These are phyloP conservation scores for Alviniconcha strummeri DNA, from an alignment of 2,888 invertebrate genomes.

Conservation along the genomic window DNA sequence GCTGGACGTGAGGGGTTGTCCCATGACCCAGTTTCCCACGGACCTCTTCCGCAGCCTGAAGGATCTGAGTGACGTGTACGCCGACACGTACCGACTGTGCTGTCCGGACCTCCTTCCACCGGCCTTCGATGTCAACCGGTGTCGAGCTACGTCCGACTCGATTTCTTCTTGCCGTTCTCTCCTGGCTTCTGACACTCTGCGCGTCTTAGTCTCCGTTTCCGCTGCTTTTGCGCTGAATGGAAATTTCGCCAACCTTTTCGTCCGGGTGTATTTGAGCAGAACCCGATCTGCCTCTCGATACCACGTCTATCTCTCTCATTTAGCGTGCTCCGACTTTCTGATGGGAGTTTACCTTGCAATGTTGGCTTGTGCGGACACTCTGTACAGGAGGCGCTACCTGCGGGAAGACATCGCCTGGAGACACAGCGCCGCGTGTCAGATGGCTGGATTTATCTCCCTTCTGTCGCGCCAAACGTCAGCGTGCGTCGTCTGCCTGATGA, in stretches of 20 bases:
- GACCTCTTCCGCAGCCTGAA: neutral
- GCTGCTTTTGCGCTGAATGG: neutral
- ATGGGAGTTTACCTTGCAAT: neutral
- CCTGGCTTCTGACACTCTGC: neutral
- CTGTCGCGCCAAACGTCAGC: neutral
- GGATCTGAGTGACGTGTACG: neutral
- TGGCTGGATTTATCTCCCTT: constrained; percentile 1
- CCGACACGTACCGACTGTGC: constrained; percentile 1
- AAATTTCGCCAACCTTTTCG: neutral
- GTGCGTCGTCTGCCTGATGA: neutral
- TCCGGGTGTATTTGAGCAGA: neutral
- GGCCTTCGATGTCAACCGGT: neutral
- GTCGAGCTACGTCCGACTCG: neutral
- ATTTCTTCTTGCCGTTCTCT: neutral
- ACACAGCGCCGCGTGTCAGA: constrained; percentile 5
- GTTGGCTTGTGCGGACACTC: neutral
- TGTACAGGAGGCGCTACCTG: constrained; percentile 1
- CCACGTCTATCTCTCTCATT: neutral
- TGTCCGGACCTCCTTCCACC: neutral
- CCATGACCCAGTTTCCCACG: neutral
- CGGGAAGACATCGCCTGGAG: constrained; percentile 13
- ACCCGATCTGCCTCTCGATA: neutral
- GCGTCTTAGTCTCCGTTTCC: neutral
- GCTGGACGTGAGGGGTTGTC: neutral
- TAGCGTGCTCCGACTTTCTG: neutral